phyloP scores from a whole-genome alignment of 2,113 vertebrate species.

The Cynocephalus volans region DNA sequence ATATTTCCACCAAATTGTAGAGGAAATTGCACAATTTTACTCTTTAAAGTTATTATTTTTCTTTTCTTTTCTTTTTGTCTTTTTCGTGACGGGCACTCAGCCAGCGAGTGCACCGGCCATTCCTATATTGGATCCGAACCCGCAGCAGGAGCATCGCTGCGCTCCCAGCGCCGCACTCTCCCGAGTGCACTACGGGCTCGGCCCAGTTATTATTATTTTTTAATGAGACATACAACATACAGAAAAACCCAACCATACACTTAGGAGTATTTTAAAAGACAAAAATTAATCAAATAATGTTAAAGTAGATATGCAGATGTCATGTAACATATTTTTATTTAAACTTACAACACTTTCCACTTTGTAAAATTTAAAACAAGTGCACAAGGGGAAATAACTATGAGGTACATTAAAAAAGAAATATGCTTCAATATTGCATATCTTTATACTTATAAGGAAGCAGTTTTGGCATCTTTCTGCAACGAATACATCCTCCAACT shows the following conservation, averaged over 20 bases:
- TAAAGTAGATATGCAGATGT: background rate
- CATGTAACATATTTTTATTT: slow-evolving; percentile 42
- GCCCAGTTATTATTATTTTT: no score
- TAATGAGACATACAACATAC: background rate
- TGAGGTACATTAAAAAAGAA: background rate
- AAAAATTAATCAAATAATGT: background rate
- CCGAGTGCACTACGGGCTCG: no score
- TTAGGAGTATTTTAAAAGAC: slow-evolving; percentile 38
- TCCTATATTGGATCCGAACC: no score
- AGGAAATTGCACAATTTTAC: background rate
- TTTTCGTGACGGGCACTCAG: no score
- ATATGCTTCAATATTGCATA: background rate
- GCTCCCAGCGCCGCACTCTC: no score
- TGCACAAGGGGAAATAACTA: background rate
- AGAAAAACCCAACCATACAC: background rate
- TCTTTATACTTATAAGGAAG: background rate
- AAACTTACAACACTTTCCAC: background rate
- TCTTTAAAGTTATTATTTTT: background rate
- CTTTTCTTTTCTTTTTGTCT: no score
- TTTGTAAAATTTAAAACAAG: background rate
- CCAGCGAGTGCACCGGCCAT: no score
- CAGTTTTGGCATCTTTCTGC: background rate
- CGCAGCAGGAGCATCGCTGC: no score
- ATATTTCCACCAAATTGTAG: background rate
- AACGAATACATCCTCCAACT: background rate